Percentiles rank a stretch among this genome's conserved stretches.
Conservation (phyloP, 1,140 invertebrate species). For the Drosophila micromelanica region DNA sequence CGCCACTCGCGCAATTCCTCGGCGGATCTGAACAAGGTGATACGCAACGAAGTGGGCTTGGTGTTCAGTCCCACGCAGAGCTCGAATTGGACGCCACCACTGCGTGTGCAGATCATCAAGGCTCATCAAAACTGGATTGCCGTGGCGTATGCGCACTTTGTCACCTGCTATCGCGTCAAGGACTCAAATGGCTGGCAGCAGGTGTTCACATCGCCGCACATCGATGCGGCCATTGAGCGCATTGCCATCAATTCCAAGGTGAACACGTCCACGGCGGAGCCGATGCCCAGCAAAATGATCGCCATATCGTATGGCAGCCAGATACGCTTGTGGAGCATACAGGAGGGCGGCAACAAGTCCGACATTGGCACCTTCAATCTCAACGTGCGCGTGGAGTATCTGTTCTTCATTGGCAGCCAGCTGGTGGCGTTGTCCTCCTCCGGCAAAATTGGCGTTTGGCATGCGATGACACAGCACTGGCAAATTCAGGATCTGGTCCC, state of each 20-base stretch:
- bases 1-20: slow-evolving; percentile 91
- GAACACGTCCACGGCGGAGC: slow-evolving; percentile 84
- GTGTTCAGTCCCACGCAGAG: slow-evolving; percentile 88
- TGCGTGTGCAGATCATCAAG: slow-evolving; percentile 96
- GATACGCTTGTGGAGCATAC: slow-evolving; percentile 95
- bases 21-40: slow-evolving; percentile 90
- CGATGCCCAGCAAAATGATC: slow-evolving; percentile 90
- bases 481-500: slow-evolving; percentile 98
- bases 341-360: slow-evolving; percentile 90
- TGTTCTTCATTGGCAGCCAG: slow-evolving; percentile 99
- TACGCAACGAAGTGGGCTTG: slow-evolving; percentile 89
- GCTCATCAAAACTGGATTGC: slow-evolving; percentile 99
- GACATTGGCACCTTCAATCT: slow-evolving; percentile 96
- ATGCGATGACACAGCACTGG: slow-evolving; percentile 99
- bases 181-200: slow-evolving; percentile 98
- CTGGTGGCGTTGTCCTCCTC: slow-evolving; percentile 95
- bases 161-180: slow-evolving; percentile 97
- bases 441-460: slow-evolving; percentile 99
- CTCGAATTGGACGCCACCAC: slow-evolving; percentile 91
- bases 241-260: slow-evolving; percentile 98
- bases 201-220: slow-evolving; percentile 96
- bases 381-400: slow-evolving; percentile 95
- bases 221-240: slow-evolving; percentile 94
- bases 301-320: slow-evolving; percentile 94
- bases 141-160: slow-evolving; percentile 97